Evolutionary conservation across 2,888 invertebrate species (phyloP).

Genomic region (Metopia argyrocephala): DNA sequence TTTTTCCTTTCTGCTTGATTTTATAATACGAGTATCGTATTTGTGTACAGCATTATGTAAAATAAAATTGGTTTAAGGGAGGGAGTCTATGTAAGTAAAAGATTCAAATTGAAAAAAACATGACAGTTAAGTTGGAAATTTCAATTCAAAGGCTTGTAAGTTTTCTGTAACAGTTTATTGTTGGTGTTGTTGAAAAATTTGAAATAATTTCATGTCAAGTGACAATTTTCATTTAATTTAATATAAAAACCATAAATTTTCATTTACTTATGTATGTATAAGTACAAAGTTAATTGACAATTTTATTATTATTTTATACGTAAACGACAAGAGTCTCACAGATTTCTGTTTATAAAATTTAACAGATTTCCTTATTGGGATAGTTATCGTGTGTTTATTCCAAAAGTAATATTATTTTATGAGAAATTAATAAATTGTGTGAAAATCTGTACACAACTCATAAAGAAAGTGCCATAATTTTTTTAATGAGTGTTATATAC

Average conservation of each 20-base stretch:
- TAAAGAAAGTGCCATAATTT: background rate
- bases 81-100: too few species aligned
- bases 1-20: too few species aligned
- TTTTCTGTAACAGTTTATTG: background rate
- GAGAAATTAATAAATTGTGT: background rate
- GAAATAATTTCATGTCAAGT: slow-evolving; percentile 20
- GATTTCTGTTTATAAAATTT: slow-evolving; percentile 35
- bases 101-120: too few species aligned
- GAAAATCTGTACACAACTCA: slow-evolving; percentile 24
- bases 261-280: too few species aligned
- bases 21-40: too few species aligned
- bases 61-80: too few species aligned
- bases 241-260: slow-evolving; percentile 57
- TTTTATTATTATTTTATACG: background rate
- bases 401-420: too few species aligned
- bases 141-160: slow-evolving; percentile 36
- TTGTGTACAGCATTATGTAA: too few species aligned
- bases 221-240: slow-evolving; percentile 48
- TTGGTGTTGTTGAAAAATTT: background rate
- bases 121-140: too few species aligned
- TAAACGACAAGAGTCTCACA: background rate
- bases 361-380: slow-evolving; percentile 25
- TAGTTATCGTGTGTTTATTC: background rate
- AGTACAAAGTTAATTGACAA: slow-evolving; percentile 32
- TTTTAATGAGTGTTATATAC: too few species aligned